These are phyloP conservation scores for Chydorus sphaericus DNA, from an alignment of 2,888 invertebrate species.

Conservation along the genomic window DNA sequence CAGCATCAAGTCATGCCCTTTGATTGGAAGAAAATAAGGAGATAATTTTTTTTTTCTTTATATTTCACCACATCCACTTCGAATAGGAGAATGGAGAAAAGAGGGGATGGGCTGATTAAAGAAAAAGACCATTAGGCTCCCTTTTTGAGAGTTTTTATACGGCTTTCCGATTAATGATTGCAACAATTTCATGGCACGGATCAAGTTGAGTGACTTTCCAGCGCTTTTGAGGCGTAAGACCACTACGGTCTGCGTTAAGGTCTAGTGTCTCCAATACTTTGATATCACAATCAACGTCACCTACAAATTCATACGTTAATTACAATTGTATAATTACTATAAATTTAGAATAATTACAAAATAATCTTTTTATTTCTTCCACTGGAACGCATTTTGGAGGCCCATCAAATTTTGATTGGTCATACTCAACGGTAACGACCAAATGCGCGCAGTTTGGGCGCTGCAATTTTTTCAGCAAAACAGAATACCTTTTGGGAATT, in stretches of 20 bases:
- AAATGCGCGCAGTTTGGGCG: not conserved
- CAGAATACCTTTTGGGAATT: no score
- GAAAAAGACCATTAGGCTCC: no score
- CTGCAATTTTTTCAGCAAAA: slow-evolving; percentile 1
- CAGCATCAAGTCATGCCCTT: no score
- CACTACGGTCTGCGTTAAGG: not conserved
- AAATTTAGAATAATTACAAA: no score
- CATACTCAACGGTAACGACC: slow-evolving; percentile 7
- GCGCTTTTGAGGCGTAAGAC: not conserved
- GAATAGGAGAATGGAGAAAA: no score
- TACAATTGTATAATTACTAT: no score
- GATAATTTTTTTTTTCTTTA: no score
- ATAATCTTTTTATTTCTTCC: slow-evolving; percentile 8
- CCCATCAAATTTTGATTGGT: slow-evolving; percentile 11
- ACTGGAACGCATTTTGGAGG: slow-evolving; percentile 10
- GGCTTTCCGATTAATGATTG: no score
- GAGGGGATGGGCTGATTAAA: no score
- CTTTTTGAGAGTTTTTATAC: no score
- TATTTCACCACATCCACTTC: no score
- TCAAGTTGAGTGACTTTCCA: slow-evolving; percentile 11
- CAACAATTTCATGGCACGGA: slow-evolving; percentile 5
- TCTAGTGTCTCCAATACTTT: not conserved
- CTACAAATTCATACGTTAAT: not conserved
- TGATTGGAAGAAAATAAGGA: no score
- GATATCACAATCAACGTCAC: not conserved